Percentiles rank a stretch among this genome's conserved stretches.
These are phyloP conservation scores for Archilochus colubris DNA, from an alignment of 2,113 vertebrate species.

Conservation along the genomic window DNA sequence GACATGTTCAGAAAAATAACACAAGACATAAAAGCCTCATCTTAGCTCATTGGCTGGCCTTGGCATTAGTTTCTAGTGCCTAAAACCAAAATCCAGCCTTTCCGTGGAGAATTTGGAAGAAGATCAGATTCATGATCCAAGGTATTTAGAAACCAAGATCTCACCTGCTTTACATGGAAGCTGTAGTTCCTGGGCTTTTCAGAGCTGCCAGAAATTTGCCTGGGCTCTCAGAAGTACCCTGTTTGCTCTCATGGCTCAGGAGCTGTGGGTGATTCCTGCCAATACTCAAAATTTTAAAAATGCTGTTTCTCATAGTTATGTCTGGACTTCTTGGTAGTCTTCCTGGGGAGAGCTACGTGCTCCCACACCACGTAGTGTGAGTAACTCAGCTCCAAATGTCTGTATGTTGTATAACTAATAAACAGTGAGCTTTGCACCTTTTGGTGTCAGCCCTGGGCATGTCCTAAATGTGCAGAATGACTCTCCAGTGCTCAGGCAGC, in stretches of 20 bases:
- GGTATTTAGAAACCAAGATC: constrained; percentile 18
- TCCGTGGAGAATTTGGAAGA: not conserved
- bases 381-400: not conserved
- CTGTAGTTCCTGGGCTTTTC: constrained; percentile 19
- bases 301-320: not conserved
- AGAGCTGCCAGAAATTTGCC: not conserved
- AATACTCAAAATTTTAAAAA: not conserved
- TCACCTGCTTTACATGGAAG: constrained; percentile 42
- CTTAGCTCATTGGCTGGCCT: not conserved
- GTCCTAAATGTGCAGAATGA: not conserved
- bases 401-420: not conserved
- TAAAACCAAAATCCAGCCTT: not conserved
- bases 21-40: not conserved
- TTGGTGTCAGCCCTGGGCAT: not conserved
- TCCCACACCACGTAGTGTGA: not conserved
- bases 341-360: not conserved
- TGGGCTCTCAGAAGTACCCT: not conserved
- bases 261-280: not conserved
- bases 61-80: not conserved
- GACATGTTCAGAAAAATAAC: not conserved
- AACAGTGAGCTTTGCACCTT: not conserved
- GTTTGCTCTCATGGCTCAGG: not conserved
- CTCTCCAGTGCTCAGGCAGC: not conserved
- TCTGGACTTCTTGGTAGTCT: not conserved
- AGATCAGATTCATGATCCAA: not conserved